A percentile compares a stretch with the other conserved stretches of the same genome.
These are phyloP conservation scores for Trinectes maculatus DNA, from an alignment of 2,113 vertebrate genomes.

Conservation along the genomic window DNA sequence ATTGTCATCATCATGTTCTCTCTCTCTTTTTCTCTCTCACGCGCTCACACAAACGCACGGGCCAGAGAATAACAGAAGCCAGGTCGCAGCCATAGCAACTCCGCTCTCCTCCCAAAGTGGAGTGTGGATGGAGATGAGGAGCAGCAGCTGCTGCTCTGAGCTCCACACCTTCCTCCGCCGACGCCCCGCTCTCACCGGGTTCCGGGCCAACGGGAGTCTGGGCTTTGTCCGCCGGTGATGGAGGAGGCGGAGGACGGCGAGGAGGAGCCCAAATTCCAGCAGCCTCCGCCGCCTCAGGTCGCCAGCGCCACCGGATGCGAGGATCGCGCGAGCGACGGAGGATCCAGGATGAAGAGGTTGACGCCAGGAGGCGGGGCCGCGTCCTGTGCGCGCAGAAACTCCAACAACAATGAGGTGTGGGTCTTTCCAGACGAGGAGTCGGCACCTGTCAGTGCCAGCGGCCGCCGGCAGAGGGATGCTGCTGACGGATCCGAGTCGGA, in stretches of 20 bases:
- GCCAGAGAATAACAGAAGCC: constrained; percentile 30
- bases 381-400: constrained; percentile 72
- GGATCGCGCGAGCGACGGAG: constrained; percentile 60
- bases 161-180: constrained; percentile 39
- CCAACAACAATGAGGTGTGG: constrained; percentile 74
- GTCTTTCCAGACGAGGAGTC: constrained; percentile 63
- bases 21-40: neutral
- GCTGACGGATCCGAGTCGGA: constrained; percentile 45
- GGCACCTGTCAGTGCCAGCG: constrained; percentile 54
- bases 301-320: constrained; percentile 31
- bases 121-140: constrained; percentile 47
- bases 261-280: constrained; percentile 72
- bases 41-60: constrained; percentile 4
- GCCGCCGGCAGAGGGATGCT: constrained; percentile 68
- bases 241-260: constrained; percentile 77
- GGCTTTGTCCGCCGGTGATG: constrained; percentile 53
- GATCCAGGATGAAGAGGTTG: constrained; percentile 71
- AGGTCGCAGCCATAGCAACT: constrained; percentile 72
- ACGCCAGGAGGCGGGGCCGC: constrained; percentile 80
- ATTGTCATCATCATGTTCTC: neutral
- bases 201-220: too few relatives aligned
- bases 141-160: constrained; percentile 44
- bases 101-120: constrained; percentile 41
- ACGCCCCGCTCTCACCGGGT: constrained; percentile 53
- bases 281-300: constrained; percentile 21